A percentile compares a stretch with the other conserved stretches of the same genome.
These are phyloP conservation scores for Daktulosphaira vitifoliae DNA, from an alignment of 1,140 invertebrate species.

Conservation along the genomic window DNA sequence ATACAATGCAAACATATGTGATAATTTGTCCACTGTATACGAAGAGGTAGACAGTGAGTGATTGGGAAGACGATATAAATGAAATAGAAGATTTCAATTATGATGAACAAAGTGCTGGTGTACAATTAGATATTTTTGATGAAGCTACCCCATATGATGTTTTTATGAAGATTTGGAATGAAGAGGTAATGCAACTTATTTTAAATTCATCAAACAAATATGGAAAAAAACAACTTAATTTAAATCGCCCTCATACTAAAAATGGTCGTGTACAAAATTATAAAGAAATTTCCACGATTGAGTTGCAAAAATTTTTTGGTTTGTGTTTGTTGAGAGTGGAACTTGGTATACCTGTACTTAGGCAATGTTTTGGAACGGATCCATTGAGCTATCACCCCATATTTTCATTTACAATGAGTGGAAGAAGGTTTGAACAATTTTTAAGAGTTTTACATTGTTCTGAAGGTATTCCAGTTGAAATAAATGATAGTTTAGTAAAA, in stretches of 20 bases:
- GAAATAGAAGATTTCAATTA: too few relatives aligned
- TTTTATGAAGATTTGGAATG: not conserved
- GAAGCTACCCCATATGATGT: constrained; percentile 4
- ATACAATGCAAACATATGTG: too few relatives aligned
- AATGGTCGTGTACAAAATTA: constrained; percentile 4
- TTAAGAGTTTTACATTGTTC: not conserved
- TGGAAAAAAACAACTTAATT: not conserved
- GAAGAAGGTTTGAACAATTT: constrained; percentile 5
- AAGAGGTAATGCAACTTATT: constrained; percentile 18
- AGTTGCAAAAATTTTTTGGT: constrained; percentile 5
- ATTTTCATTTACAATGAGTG: constrained; percentile 3
- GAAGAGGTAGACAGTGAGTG: too few relatives aligned
- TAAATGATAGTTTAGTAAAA: not conserved
- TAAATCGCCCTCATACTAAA: constrained; percentile 10
- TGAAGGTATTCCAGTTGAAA: not conserved
- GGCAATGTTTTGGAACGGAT: not conserved
- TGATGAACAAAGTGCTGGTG: too few relatives aligned
- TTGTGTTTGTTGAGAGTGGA: constrained; percentile 17
- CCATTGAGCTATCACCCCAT: constrained; percentile 7
- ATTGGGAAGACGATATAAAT: too few relatives aligned
- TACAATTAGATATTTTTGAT: not conserved
- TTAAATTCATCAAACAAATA: constrained; percentile 4
- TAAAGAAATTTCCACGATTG: not conserved
- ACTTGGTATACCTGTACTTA: constrained; percentile 11
- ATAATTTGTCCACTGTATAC: too few relatives aligned